These are phyloP conservation scores for Melanotus villosus DNA, from an alignment of 2,888 invertebrate genomes.

Conservation along the genomic window DNA sequence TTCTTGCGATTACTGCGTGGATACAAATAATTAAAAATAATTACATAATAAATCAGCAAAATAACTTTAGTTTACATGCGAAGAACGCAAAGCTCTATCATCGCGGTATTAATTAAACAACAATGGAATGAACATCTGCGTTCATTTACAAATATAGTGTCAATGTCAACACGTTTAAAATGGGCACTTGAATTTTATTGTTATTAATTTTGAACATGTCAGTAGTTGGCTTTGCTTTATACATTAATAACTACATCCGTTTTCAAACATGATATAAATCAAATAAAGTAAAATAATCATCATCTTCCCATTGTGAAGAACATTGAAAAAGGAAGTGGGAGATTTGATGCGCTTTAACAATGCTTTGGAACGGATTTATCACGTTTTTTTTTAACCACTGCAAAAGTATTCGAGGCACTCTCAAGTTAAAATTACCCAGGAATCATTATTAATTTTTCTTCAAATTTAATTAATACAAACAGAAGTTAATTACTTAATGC, in stretches of 20 bases:
- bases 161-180: slow-evolving; percentile 22
- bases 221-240: not conserved
- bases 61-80: not conserved
- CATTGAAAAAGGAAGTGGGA: no score
- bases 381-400: no score
- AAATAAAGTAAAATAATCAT: not conserved
- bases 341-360: no score
- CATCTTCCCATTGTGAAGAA: not conserved
- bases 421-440: no score
- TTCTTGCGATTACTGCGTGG: no score
- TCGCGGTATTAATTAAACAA: slow-evolving; percentile 16
- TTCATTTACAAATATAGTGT: slow-evolving; percentile 15
- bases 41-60: no score
- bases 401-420: no score
- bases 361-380: no score
- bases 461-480: no score
- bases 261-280: slow-evolving; percentile 1
- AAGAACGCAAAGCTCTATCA: not conserved
- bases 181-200: slow-evolving; percentile 21
- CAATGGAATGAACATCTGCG: slow-evolving; percentile 26
- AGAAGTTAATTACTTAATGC: no score
- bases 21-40: no score
- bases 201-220: slow-evolving; percentile 15
- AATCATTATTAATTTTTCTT: no score
- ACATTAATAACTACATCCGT: slow-evolving; percentile 7